Conservation (phyloP, 37 sponge, comb jelly and placozoan genomes). For the Ianthella basta region DNA sequence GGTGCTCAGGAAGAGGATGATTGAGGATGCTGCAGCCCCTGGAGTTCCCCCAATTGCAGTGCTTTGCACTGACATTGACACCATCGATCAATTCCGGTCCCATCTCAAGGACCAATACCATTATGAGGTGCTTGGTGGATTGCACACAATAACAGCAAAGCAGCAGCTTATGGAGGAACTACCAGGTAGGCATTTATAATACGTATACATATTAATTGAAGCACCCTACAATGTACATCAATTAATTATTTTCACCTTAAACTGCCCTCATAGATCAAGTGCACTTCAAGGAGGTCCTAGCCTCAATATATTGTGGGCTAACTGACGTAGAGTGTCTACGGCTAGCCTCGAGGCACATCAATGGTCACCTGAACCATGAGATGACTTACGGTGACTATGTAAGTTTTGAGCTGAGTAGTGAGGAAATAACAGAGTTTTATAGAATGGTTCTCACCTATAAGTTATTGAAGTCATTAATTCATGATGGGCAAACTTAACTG, state of each 20-base stretch:
- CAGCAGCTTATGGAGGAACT: not conserved
- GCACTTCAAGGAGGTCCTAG: not conserved
- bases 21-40: conserved; percentile 16
- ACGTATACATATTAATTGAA: not conserved
- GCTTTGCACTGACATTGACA: conserved; percentile 30
- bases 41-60: conserved; percentile 28
- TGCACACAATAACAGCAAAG: conserved; percentile 35
- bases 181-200: conserved; percentile 15
- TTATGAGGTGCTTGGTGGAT: conserved; percentile 58
- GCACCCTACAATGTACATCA: not conserved
- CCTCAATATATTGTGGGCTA: conserved; percentile 39
- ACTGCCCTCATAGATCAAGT: conserved; percentile 18
- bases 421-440: too few relatives aligned
- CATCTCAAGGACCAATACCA: conserved; percentile 41
- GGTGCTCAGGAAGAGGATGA: not conserved
- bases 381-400: conserved; percentile 45
- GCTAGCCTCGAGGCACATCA: conserved; percentile 34
- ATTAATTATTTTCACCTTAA: not conserved
- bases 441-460: too few relatives aligned
- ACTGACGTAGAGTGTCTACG: conserved; percentile 37
- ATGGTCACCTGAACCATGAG: conserved; percentile 39
- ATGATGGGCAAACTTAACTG: too few relatives aligned
- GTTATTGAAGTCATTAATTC: too few relatives aligned
- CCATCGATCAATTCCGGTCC: not conserved
- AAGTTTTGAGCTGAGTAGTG: too few relatives aligned